These are phyloP conservation scores for Sebastes taczanowskii DNA, from an alignment of 2,797 vertebrate species.

Conservation along the genomic window DNA sequence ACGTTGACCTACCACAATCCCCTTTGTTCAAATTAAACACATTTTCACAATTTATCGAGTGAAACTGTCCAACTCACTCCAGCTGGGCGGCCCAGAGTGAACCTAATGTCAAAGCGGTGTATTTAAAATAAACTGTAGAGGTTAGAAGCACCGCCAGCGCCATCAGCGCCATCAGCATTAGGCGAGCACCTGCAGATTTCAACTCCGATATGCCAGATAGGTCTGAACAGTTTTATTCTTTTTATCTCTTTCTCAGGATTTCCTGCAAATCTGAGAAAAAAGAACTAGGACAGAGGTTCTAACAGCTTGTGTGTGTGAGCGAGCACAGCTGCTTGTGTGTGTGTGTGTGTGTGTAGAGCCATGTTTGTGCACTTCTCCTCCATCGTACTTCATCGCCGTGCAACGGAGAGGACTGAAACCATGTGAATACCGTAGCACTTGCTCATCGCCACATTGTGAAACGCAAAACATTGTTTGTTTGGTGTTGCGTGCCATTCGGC, in stretches of 20 bases:
- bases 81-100: conserved; percentile 21
- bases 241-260: conserved; percentile 66
- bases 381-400: neutral
- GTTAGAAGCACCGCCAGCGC: conserved; percentile 25
- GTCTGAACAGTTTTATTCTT: conserved; percentile 46
- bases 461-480: conserved; percentile 21
- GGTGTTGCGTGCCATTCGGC: neutral
- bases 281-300: conserved; percentile 52
- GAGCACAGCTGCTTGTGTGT: conserved; percentile 5
- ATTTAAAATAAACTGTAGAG: conserved; percentile 52
- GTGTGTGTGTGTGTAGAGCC: neutral
- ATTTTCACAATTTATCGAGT: neutral
- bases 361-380: conserved; percentile 18
- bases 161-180: conserved; percentile 10
- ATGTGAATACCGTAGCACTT: neutral
- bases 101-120: conserved; percentile 11
- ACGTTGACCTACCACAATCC: neutral
- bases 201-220: conserved; percentile 15
- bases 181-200: conserved; percentile 62
- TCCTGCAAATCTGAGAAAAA: conserved; percentile 65
- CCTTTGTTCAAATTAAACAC: conserved; percentile 9
- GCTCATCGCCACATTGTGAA: neutral
- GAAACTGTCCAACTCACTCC: neutral
- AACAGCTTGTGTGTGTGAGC: conserved; percentile 11
- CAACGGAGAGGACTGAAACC: conserved; percentile 11